These are phyloP conservation scores for Caenorhabditis brenneri DNA, from an alignment of 1,140 invertebrate genomes.

Conservation along the genomic window DNA sequence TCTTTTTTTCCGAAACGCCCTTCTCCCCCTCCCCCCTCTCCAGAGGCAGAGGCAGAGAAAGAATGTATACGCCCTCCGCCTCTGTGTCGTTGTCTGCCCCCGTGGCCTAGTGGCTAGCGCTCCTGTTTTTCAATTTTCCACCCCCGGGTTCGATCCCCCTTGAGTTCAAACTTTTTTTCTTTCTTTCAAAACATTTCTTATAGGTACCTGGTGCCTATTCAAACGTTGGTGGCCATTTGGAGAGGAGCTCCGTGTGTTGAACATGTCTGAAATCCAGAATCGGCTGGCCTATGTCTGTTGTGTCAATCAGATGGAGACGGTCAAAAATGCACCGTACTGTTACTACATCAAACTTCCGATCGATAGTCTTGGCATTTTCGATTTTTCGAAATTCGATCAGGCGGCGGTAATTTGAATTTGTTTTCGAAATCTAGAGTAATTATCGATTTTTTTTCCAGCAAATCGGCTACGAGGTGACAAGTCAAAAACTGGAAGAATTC, in stretches of 20 bases:
- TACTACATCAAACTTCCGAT: slow-evolving; percentile 97
- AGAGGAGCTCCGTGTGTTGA: slow-evolving; percentile 72
- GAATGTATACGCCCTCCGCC: too few relatives aligned
- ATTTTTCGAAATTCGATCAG: slow-evolving; percentile 96
- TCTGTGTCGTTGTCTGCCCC: too few relatives aligned
- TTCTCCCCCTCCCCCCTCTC: too few relatives aligned
- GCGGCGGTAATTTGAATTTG: too few relatives aligned
- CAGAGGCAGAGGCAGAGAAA: too few relatives aligned
- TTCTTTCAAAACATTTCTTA: background rate
- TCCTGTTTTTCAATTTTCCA: too few relatives aligned
- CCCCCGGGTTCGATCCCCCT: too few relatives aligned
- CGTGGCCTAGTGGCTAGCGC: too few relatives aligned
- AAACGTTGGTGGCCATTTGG: slow-evolving; percentile 79
- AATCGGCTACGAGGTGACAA: background rate
- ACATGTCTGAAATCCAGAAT: slow-evolving; percentile 74
- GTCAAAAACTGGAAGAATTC: slow-evolving; percentile 4
- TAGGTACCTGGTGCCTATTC: slow-evolving; percentile 90
- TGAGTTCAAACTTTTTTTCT: too few relatives aligned
- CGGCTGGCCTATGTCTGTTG: slow-evolving; percentile 96
- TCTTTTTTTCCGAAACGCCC: too few relatives aligned
- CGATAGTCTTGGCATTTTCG: slow-evolving; percentile 92
- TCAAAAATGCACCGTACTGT: slow-evolving; percentile 95
- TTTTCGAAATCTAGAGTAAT: too few relatives aligned
- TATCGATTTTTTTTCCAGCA: too few relatives aligned
- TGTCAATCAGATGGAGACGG: slow-evolving; percentile 91